phyloP scores from a whole-genome alignment of 2,888 invertebrate species.

The Coenonympha arcania region DNA sequence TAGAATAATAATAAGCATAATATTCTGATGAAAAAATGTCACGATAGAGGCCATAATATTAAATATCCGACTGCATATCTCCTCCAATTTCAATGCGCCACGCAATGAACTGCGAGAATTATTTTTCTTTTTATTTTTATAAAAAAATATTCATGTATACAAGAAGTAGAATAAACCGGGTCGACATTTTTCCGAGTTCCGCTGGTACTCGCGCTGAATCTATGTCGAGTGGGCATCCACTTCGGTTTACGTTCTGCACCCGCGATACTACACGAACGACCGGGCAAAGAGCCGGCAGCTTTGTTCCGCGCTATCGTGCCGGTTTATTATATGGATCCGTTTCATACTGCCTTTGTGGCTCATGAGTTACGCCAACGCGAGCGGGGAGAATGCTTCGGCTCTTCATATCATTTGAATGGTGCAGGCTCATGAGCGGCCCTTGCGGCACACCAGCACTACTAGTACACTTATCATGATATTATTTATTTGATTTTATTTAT shows the following conservation, averaged over 20 bases:
- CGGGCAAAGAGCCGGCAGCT: constrained; percentile 23
- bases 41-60: not conserved
- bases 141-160: not conserved
- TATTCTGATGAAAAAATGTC: not conserved
- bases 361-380: constrained; percentile 2
- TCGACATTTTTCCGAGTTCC: constrained; percentile 4
- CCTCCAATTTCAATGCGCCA: no score
- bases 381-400: not conserved
- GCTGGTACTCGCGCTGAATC: constrained; percentile 13
- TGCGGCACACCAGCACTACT: not conserved
- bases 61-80: no score
- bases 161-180: constrained; percentile 1
- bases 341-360: constrained; percentile 11
- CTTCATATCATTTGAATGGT: constrained; percentile 5
- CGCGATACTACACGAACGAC: constrained; percentile 20
- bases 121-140: not conserved
- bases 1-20: no score
- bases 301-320: constrained; percentile 20
- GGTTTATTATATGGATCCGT: constrained; percentile 16
- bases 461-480: no score
- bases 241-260: constrained; percentile 16
- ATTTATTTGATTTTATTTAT: no score
- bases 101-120: no score
- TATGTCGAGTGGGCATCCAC: constrained; percentile 26
- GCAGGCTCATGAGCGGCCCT: not conserved